Evolutionary conservation across 2,888 invertebrate genomes (phyloP).

Genomic region (Drosophila pseudotalamancana): DNA sequence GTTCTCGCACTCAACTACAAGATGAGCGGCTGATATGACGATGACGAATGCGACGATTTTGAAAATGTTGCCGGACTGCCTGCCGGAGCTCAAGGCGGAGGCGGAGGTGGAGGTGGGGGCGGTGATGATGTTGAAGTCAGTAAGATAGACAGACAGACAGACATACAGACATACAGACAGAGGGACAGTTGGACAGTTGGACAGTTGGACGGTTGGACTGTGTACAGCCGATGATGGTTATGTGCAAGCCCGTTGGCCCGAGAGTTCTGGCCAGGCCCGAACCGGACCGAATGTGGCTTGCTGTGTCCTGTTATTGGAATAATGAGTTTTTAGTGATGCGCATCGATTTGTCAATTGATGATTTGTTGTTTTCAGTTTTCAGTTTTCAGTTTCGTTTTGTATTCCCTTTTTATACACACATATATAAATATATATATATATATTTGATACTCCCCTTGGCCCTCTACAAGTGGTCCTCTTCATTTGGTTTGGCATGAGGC

Average conservation of each 20-base stretch:
- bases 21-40: constrained; percentile 77
- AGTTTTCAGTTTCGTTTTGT: constrained; percentile 38
- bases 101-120: constrained; percentile 33
- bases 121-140: constrained; percentile 45
- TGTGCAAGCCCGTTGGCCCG: constrained; percentile 37
- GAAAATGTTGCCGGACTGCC: constrained; percentile 58
- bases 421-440: no score
- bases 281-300: constrained; percentile 38
- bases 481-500: constrained; percentile 34
- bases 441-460: not conserved
- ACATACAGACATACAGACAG: constrained; percentile 11
- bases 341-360: constrained; percentile 81
- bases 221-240: constrained; percentile 43
- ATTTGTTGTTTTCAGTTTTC: constrained; percentile 66
- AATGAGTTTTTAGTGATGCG: constrained; percentile 79
- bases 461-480: constrained; percentile 36
- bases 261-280: constrained; percentile 7
- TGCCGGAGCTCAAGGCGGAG: constrained; percentile 1
- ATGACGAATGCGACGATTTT: constrained; percentile 76
- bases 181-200: no score
- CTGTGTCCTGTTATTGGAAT: constrained; percentile 79
- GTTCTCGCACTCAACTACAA: constrained; percentile 76
- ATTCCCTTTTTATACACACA: constrained; percentile 12
- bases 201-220: no score
- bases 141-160: constrained; percentile 28